Evolutionary conservation across 2,797 vertebrate genomes (phyloP).

Genomic region (Melanogrammus aeglefinus): DNA sequence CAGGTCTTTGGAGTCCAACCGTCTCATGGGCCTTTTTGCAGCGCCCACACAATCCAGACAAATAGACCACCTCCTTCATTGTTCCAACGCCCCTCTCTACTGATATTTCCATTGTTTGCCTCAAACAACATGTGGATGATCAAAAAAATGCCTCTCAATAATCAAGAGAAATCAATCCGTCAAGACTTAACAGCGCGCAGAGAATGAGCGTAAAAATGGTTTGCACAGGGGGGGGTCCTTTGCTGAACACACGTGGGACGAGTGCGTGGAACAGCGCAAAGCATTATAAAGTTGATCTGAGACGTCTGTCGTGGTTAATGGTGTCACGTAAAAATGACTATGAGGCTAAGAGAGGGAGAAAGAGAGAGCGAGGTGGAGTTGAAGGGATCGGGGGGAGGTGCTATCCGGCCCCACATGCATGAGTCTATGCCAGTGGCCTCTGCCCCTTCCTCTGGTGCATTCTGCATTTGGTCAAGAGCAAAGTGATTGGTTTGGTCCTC

Average conservation of each 20-base stretch:
- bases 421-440: no score
- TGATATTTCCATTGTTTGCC: constrained; percentile 19
- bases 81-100: constrained; percentile 16
- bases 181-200: constrained; percentile 46
- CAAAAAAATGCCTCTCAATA: constrained; percentile 39
- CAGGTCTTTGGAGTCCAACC: no score
- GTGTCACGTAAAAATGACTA: constrained; percentile 46
- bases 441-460: no score
- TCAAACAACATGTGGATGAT: constrained; percentile 38
- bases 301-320: constrained; percentile 50
- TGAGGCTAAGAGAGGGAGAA: constrained; percentile 17
- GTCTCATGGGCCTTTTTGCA: no score
- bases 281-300: constrained; percentile 57
- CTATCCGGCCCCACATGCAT: no score
- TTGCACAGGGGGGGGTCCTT: constrained; percentile 37
- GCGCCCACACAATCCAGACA: constrained; percentile 35
- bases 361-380: neutral
- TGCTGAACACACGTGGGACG: constrained; percentile 36
- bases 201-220: constrained; percentile 68
- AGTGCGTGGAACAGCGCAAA: constrained; percentile 42
- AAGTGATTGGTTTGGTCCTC: constrained; percentile 40
- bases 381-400: neutral
- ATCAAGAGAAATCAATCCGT: constrained; percentile 32
- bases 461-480: constrained; percentile 41
- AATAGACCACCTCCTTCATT: constrained; percentile 29